Evolutionary conservation across 2,797 vertebrate genomes (phyloP), one percentile per base, ranked within the genome.

Genomic region (Myotis findleyi): DNA sequence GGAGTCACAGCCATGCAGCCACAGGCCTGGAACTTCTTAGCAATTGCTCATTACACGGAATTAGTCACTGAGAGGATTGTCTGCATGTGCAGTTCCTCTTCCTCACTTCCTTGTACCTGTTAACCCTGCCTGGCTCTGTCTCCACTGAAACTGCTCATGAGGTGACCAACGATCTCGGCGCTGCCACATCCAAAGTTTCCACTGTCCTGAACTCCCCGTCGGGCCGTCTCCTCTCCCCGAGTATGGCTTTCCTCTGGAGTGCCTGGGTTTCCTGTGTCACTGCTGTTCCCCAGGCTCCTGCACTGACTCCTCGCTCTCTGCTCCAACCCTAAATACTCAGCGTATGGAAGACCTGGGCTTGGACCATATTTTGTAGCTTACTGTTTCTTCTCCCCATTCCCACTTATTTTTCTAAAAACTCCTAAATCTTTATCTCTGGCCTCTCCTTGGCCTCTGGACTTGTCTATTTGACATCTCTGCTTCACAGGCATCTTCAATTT

Each of bases 361-460:
- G 27, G 23, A 71, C 11, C 6, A 4, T 6, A 38, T 68, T 92
- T 73, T 73, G 18, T 20, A 41, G 44, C 47, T 38, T 72, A 73
- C 9, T 5, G 25, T 80, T 91, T 86, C 68, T 73, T 71, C 12
- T n/a, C 69, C 57, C 30, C 57, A 33, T 51, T 62, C 25, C 41
- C 68, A 49, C 51, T 91, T 64, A 49, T 90, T 91, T 91, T 83
- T 73, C 59, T 72, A 53, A 89, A 59, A 51, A 25, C 7, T 36
- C 33, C 33, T 55, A 30, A n/a, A 88, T 85, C 62, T 18, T 76
- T 33, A 44, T 55, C 55, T 79, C 57, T 12, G 49, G 44, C 27
- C 53, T 77, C 62, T 25, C 30, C 38, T 57, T 5, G 1, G 55
- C n/a, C 41, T 49, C 75, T n/a, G 71, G 57, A 36, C 23, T 59